Evolutionary conservation across 2,113 vertebrate species (phyloP).

Genomic region (Corythoichthys intestinalis): DNA sequence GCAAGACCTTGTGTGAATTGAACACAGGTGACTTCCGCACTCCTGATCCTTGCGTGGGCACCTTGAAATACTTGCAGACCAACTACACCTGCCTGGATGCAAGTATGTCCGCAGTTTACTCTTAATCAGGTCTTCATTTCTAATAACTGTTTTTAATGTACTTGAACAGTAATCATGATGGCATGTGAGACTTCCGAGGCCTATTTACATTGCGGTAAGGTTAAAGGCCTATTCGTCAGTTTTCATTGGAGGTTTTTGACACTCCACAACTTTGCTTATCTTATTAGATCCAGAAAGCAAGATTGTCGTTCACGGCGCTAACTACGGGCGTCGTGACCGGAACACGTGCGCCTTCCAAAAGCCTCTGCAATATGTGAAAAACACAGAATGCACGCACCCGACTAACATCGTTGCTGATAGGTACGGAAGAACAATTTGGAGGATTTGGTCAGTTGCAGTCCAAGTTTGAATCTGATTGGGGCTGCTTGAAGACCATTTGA

Average conservation of each 20-base stretch:
- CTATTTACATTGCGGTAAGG: constrained; percentile 42
- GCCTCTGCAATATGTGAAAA: no score
- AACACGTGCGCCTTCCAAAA: no score
- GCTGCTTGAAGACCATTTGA: no score
- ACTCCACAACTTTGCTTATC: background rate
- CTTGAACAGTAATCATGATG: constrained; percentile 17
- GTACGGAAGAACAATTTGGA: no score
- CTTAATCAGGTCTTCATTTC: background rate
- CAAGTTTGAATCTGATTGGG: no score
- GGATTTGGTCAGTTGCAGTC: no score
- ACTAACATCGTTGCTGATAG: no score
- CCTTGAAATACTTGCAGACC: constrained; percentile 36
- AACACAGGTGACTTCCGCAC: rapidly evolving
- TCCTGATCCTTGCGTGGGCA: constrained; percentile 15
- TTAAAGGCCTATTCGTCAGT: background rate
- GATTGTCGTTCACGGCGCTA: no score
- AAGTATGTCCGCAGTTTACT: constrained; percentile 16
- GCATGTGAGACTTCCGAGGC: constrained; percentile 31
- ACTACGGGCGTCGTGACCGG: no score
- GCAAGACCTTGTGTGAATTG: constrained; percentile 31
- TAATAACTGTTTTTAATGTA: background rate
- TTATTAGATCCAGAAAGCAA: no score
- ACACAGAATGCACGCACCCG: no score
- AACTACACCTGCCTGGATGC: constrained; percentile 26
- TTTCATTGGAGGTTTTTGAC: no score